Evolutionary conservation across 2,113 vertebrate species (phyloP).

Genomic region (Daboia siamensis): DNA sequence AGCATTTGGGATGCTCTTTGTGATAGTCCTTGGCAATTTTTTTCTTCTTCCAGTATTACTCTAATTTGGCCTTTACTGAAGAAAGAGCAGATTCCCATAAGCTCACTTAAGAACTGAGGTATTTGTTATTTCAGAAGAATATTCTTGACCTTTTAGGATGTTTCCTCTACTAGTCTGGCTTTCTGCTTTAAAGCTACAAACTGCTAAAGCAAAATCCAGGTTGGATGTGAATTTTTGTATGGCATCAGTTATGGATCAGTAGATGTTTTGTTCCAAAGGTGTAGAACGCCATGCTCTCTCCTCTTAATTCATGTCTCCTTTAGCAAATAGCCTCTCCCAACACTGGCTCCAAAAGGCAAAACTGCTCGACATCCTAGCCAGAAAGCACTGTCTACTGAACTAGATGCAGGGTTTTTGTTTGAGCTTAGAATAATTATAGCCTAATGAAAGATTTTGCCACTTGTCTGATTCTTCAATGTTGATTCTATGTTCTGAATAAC

Average conservation of each 20-base stretch:
- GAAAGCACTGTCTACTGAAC: conserved; percentile 54
- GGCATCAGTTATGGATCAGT: conserved; percentile 23
- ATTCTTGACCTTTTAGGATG: not conserved
- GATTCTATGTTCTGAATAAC: conserved; percentile 41
- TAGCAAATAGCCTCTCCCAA: conserved; percentile 53
- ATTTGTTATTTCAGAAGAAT: not conserved
- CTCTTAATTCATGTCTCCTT: conserved; percentile 52
- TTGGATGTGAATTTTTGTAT: conserved; percentile 20
- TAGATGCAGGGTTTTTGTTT: conserved; percentile 58
- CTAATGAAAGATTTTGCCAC: conserved; percentile 52
- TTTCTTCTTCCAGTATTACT: not conserved
- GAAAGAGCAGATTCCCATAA: not conserved
- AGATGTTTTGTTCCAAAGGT: conserved; percentile 41
- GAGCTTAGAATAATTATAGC: conserved; percentile 57
- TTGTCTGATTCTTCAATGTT: conserved; percentile 55
- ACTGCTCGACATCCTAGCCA: conserved; percentile 29
- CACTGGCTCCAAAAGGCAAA: conserved; percentile 43
- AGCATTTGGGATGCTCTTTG: not conserved
- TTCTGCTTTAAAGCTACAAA: not conserved
- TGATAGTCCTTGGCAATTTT: not conserved
- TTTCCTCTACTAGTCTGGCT: not conserved
- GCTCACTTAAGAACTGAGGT: not conserved
- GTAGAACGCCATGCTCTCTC: conserved; percentile 53
- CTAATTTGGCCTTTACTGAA: not conserved
- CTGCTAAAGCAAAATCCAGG: not conserved